phyloP scores from a whole-genome alignment of 2,113 vertebrate genomes.

The Anser cygnoides region DNA sequence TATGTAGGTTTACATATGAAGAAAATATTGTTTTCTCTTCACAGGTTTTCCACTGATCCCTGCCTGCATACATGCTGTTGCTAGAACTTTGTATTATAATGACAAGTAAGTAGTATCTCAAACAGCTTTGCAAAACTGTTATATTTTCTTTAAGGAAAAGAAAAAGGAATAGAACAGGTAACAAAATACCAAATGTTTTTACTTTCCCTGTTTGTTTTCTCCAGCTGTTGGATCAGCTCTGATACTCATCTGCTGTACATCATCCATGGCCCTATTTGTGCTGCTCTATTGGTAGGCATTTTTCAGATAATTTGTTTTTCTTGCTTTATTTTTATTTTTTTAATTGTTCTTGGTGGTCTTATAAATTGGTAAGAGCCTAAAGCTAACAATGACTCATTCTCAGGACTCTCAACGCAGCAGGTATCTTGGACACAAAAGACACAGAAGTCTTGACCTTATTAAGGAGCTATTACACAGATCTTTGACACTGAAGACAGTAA shows the following conservation, averaged over 20 bases:
- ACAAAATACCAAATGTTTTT: neutral
- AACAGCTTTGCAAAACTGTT: neutral
- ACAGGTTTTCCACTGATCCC: conserved; percentile 95
- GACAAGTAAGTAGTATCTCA: conserved; percentile 88
- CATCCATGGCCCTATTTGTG: conserved; percentile 97
- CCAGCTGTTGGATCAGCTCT: conserved; percentile 97
- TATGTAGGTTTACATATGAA: neutral
- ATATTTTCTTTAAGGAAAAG: neutral
- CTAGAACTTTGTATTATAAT: conserved; percentile 93
- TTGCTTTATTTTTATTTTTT: neutral
- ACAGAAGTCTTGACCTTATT: neutral
- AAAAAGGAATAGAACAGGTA: neutral
- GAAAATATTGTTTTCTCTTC: neutral
- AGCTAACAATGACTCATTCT: neutral
- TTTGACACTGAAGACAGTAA: neutral
- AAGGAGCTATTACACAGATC: neutral
- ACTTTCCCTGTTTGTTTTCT: conserved; percentile 15
- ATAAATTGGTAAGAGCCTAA: neutral
- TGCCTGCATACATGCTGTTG: conserved; percentile 90
- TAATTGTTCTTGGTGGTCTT: neutral
- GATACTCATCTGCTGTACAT: conserved; percentile 96
- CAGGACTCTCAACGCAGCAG: neutral
- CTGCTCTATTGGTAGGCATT: conserved; percentile 89
- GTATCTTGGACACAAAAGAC: neutral
- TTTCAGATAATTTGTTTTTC: neutral